Evolutionary conservation across 2,888 invertebrate genomes (phyloP), one percentile per base, ranked within the genome.

Genomic region (Eupithecia vulgata): DNA sequence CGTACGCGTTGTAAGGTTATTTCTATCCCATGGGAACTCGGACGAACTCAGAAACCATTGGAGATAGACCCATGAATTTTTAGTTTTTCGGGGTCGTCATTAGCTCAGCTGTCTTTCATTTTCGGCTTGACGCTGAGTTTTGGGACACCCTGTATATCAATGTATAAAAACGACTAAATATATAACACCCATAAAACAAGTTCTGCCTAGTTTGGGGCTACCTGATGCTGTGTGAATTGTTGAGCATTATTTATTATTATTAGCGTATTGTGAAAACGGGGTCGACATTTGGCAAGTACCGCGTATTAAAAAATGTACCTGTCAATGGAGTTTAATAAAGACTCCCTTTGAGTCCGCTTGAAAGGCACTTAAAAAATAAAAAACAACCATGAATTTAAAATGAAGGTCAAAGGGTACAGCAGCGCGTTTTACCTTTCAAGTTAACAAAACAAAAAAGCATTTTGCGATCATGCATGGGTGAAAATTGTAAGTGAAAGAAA

Each of bases 391-490:
- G 17, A 40, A 65, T 65, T 25, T 65, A 65, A 40, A 65, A n/a
- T 65, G 40, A 65, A 40, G 21, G 37, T 34, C 7, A 8, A 37
- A 62, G 37, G 64, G 35, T 37, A n/a, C 21, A 40, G 13, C 12
- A 30, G 13, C 8, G 30, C 5, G 59, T 13, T 10, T n/a, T 48
- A 17, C 4, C 7, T 64, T 37, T 37, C 5, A 21, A 37, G 64
- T 12, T 35, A 21, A 64, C n/a, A 65, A 65, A 65, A 21, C 40
- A 40, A 40, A 37, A 40, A 40, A 15, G 7, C 65, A 40, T 25
- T 65, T 65, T 65, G 21, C n/a, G 40, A 37, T 25, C 65, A 42
- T 64, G 40, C 40, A 65, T 65, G 40, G 40, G 21, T 42, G 1
- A 42, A 65, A 40, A 40, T 40, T 1, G 13, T n/a, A 21, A 5